These are phyloP conservation scores for Darevskia nairensis DNA, from an alignment of 2,797 vertebrate genomes.

Conservation along the genomic window DNA sequence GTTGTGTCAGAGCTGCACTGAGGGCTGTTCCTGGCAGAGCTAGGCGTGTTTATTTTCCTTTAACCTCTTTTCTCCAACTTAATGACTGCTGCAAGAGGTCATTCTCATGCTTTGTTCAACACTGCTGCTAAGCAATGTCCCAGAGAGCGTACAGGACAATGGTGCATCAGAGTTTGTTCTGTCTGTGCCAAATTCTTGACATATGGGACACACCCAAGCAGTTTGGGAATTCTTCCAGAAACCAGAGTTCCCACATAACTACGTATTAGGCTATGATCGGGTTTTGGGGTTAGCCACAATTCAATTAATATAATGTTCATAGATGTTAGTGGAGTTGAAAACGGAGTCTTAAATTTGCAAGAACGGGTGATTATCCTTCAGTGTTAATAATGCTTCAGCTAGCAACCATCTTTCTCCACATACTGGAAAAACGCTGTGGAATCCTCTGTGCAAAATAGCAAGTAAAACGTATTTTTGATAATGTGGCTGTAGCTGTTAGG, in stretches of 20 bases:
- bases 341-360: constrained; percentile 55
- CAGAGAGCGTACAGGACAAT: constrained; percentile 43
- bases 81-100: constrained; percentile 16
- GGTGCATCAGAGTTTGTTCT: constrained; percentile 51
- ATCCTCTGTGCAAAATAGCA: constrained; percentile 18
- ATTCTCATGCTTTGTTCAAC: constrained; percentile 38
- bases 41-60: constrained; percentile 26
- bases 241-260: constrained; percentile 76
- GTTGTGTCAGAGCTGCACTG: background rate
- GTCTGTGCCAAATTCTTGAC: constrained; percentile 45
- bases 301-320: constrained; percentile 63
- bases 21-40: background rate
- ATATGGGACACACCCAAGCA: constrained; percentile 68
- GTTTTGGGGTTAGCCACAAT: constrained; percentile 73
- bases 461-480: background rate
- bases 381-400: constrained; percentile 40
- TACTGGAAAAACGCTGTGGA: constrained; percentile 8
- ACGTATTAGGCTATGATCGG: constrained; percentile 66
- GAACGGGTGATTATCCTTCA: constrained; percentile 43
- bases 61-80: background rate
- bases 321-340: constrained; percentile 47
- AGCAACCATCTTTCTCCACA: background rate
- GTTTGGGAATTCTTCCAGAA: constrained; percentile 79
- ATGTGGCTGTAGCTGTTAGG: background rate
- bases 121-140: constrained; percentile 55